These are phyloP conservation scores for Leptothorax acervorum DNA, from an alignment of 2,888 invertebrate genomes.

Conservation along the genomic window DNA sequence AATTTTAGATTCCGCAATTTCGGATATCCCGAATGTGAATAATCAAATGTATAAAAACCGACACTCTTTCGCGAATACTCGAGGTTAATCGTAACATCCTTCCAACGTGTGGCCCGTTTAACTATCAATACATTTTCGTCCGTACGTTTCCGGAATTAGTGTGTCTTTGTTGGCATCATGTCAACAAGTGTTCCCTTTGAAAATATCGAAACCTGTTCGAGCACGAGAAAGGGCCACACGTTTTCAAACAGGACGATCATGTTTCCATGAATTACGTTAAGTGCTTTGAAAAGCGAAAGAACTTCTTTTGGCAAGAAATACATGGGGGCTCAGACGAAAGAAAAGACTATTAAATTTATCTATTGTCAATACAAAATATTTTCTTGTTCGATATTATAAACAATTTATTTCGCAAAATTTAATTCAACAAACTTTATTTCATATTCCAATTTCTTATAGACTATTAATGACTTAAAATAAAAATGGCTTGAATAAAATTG, in stretches of 20 bases:
- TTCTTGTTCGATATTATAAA: not conserved
- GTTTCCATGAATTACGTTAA: conserved; percentile 46
- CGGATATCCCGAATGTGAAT: not conserved
- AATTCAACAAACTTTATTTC: not conserved
- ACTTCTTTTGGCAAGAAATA: conserved; percentile 31
- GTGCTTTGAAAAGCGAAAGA: conserved; percentile 38
- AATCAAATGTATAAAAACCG: not conserved
- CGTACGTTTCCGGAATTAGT: conserved; percentile 12
- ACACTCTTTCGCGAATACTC: not conserved
- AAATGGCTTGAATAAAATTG: not conserved
- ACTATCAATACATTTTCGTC: not conserved
- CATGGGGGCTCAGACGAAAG: conserved; percentile 20
- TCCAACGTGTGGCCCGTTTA: conserved; percentile 12
- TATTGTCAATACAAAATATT: not conserved
- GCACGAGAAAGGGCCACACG: conserved; percentile 33
- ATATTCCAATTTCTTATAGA: not conserved
- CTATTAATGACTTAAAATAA: not conserved
- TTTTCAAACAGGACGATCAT: conserved; percentile 36
- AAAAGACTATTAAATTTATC: not conserved
- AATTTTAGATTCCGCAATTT: not conserved
- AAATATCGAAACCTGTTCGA: conserved; percentile 51
- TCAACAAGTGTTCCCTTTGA: conserved; percentile 46
- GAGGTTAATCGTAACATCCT: conserved; percentile 13
- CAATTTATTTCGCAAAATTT: not conserved
- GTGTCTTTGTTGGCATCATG: conserved; percentile 19